phyloP scores from a whole-genome alignment of 1,140 invertebrate species.

The Sipha flava region DNA sequence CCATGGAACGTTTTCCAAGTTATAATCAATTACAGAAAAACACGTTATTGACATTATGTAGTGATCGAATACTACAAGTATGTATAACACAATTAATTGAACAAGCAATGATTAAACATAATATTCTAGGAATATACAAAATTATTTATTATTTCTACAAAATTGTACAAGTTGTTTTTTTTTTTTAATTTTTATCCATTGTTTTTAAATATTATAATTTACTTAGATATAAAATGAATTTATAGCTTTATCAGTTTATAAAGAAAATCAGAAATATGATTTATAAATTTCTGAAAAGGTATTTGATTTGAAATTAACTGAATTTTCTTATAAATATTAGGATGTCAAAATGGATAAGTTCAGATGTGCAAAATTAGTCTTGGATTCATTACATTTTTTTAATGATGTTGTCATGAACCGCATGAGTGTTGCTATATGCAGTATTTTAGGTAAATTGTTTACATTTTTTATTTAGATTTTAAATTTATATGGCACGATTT shows the following conservation, averaged over 20 bases:
- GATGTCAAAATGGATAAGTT: conserved; percentile 67
- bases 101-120: neutral
- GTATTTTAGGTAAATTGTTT: conserved; percentile 50
- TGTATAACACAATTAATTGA: neutral
- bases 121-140: neutral
- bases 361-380: conserved; percentile 63
- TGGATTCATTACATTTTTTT: conserved; percentile 65
- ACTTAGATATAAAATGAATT: no score
- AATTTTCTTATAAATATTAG: conserved; percentile 45
- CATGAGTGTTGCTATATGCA: conserved; percentile 76
- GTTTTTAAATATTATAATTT: neutral
- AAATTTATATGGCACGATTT: neutral
- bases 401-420: conserved; percentile 66
- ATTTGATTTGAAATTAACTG: neutral
- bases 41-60: conserved; percentile 65
- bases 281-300: no score
- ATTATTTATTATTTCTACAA: neutral
- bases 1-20: conserved; percentile 65
- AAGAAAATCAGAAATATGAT: neutral
- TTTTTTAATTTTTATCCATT: conserved; percentile 39
- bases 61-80: conserved; percentile 63
- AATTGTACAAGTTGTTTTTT: neutral
- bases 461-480: neutral
- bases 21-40: conserved; percentile 70
- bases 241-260: neutral